Percentiles rank a stretch among this genome's conserved stretches.
These are phyloP conservation scores for Hydrocynus forskahlii DNA, from an alignment of 2,797 vertebrate species.

Conservation along the genomic window DNA sequence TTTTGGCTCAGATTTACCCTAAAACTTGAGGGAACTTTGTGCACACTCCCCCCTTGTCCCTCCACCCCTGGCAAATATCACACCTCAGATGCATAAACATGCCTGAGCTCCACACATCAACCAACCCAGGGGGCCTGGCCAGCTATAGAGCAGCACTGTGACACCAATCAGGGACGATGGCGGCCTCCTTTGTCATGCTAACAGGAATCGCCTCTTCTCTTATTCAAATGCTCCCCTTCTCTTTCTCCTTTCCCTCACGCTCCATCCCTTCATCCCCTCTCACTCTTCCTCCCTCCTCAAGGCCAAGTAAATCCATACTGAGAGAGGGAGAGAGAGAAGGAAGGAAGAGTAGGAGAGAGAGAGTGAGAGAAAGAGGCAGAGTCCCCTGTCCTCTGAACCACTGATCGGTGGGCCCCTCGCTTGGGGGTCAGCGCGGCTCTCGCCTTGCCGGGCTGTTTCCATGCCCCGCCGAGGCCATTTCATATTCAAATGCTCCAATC, in stretches of 20 bases:
- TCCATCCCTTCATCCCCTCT: conserved; percentile 49
- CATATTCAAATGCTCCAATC: conserved; percentile 88
- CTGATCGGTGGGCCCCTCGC: conserved; percentile 74
- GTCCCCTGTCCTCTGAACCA: conserved; percentile 64
- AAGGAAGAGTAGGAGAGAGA: conserved; percentile 31
- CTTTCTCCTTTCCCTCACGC: conserved; percentile 63
- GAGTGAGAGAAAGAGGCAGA: conserved; percentile 52
- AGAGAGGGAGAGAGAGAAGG: conserved; percentile 47
- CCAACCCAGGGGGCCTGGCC: conserved; percentile 75
- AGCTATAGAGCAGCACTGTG: conserved; percentile 80
- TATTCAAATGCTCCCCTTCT: conserved; percentile 82
- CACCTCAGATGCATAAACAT: conserved; percentile 85
- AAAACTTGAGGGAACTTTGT: conserved; percentile 67
- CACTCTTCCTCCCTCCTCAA: conserved; percentile 69
- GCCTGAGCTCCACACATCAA: conserved; percentile 77
- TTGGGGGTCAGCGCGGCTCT: conserved; percentile 78
- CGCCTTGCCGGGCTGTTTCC: conserved; percentile 78
- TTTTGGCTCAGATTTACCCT: conserved; percentile 57
- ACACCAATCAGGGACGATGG: conserved; percentile 86
- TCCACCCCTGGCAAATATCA: conserved; percentile 74
- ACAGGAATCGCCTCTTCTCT: conserved; percentile 81
- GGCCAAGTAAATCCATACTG: conserved; percentile 79
- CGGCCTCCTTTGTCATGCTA: conserved; percentile 85
- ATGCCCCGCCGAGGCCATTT: conserved; percentile 79
- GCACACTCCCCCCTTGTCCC: conserved; percentile 31